A percentile compares a stretch with the other conserved stretches of the same genome.
Evolutionary conservation across 2,888 invertebrate genomes (phyloP).

Genomic region (Eupithecia centaureata): DNA sequence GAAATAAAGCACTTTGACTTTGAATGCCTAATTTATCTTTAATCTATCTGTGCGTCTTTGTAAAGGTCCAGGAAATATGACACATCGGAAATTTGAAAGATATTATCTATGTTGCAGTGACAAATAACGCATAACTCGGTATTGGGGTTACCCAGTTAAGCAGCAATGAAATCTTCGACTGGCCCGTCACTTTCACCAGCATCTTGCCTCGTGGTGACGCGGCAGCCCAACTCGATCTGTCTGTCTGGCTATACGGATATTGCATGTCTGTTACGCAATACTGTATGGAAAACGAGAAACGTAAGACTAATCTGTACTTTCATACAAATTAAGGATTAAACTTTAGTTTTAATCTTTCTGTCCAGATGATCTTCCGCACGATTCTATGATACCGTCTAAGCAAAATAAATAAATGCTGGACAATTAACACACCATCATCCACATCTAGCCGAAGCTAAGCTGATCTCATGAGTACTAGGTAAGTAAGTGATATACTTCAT

Average conservation of each 20-base stretch:
- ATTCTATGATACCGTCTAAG: neutral
- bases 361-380: neutral
- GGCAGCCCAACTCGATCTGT: conserved; percentile 32
- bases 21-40: neutral
- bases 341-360: neutral
- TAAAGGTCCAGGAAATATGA: neutral
- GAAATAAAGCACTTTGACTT: too few relatives aligned
- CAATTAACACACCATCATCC: too few relatives aligned
- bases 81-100: conserved; percentile 16
- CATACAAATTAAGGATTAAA: conserved; percentile 10
- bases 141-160: conserved; percentile 58
- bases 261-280: conserved; percentile 40
- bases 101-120: conserved; percentile 34
- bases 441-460: too few relatives aligned
- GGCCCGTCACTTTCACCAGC: conserved; percentile 58
- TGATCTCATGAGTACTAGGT: too few relatives aligned
- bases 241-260: conserved; percentile 34
- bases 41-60: neutral
- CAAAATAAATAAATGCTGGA: too few relatives aligned
- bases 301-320: conserved; percentile 25
- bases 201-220: conserved; percentile 39
- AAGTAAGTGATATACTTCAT: too few relatives aligned
- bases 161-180: conserved; percentile 48
- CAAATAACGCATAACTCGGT: conserved; percentile 47
- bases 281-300: conserved; percentile 29